A percentile compares a stretch with the other conserved stretches of the same genome.
Evolutionary conservation across 2,888 invertebrate genomes (phyloP).

Genomic region (Eupithecia pulchellata): DNA sequence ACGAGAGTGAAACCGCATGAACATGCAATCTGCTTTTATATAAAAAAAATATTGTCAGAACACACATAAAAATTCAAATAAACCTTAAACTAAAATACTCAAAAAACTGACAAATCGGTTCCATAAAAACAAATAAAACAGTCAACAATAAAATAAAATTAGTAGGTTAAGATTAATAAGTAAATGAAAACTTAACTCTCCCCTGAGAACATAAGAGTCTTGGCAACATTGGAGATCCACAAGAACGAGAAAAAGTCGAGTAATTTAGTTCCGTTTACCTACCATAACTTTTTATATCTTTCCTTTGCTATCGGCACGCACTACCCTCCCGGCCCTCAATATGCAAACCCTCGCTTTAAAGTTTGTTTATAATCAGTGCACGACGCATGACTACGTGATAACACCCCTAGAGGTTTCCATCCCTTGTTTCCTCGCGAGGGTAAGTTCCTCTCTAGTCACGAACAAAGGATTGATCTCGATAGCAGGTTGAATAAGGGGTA

Average conservation of each 20-base stretch:
- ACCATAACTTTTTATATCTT: constrained; percentile 2
- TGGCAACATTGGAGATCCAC: no score
- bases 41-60: no score
- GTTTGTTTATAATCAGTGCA: constrained; percentile 83
- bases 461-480: constrained; percentile 30
- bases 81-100: no score
- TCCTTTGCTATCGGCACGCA: constrained; percentile 6
- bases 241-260: neutral
- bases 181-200: no score
- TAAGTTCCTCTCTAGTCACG: constrained; percentile 35
- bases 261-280: neutral
- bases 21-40: neutral
- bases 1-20: neutral
- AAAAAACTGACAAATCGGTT: no score
- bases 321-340: constrained; percentile 47
- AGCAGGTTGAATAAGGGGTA: constrained; percentile 18
- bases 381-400: constrained; percentile 73
- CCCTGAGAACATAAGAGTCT: no score
- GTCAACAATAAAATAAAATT: no score
- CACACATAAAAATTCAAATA: no score
- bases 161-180: no score
- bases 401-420: constrained; percentile 59
- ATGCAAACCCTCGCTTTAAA: constrained; percentile 65
- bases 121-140: no score
- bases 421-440: constrained; percentile 57